Evolutionary conservation across 1,140 invertebrate species (phyloP), one percentile per base, ranked within the genome.

Genomic region (Metaphire vulgaris): DNA sequence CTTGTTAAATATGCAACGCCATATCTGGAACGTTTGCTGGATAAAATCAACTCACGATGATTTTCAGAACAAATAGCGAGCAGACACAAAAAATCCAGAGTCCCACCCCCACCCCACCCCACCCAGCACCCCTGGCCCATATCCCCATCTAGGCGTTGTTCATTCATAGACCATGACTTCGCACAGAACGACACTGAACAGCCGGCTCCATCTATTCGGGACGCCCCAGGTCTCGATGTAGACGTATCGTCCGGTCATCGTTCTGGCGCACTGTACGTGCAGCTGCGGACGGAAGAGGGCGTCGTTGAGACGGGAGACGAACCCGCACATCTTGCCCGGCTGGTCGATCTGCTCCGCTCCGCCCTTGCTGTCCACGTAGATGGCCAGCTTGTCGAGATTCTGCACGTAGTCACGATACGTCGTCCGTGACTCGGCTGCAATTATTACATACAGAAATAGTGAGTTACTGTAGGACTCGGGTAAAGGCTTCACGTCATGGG

Each of bases 131-230:
- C n/a, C n/a, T n/a, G n/a, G n/a, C n/a, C n/a, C n/a, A n/a, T n/a
- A n/a, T n/a, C n/a, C n/a, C n/a, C n/a, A n/a, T n/a, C n/a, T n/a
- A n/a, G n/a, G n/a, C n/a, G n/a, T n/a, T n/a, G 41, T 56, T 56
- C 69, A 80, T 75, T 78, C 81, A 76, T 89, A 89, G n/a, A 89
- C 87, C 81, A 85, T 85, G 15, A 89, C 88, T 83, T 89, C 88
- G 79, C 89, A 89, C 12, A 89, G 80, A 29, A 89, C 86, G 65
- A 88, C 85, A 56, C 86, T 88, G 81, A 88, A 89, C 1, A 89
- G 81, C 76, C 86, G 82, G 74, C 85, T 87, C 86, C 87, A 89
- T 65, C 87, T 83, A 79, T 88, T 86, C n/a, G 86, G 84, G 1
- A 87, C 82, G n/a, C 88, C 88, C 77, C 84, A 86, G 0, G 88